phyloP scores from a whole-genome alignment of 2,113 vertebrate species.

The Stictonetta naevosa region DNA sequence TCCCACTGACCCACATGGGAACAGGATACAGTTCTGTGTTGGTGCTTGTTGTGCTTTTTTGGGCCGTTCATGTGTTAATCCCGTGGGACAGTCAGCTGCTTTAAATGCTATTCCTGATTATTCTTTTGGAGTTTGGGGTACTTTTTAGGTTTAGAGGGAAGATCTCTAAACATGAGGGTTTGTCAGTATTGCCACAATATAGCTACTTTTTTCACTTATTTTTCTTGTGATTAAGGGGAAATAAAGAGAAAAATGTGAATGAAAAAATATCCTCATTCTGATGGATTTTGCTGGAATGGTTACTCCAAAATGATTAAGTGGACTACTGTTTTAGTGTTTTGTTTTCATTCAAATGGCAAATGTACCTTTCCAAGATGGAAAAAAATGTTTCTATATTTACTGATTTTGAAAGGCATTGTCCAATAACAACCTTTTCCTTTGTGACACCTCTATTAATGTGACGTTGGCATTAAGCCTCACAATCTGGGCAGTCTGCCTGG shows the following conservation, averaged over 20 bases:
- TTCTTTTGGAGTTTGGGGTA: not conserved
- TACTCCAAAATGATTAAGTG: not conserved
- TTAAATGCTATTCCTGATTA: not conserved
- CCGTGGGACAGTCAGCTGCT: not conserved
- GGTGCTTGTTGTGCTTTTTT: not conserved
- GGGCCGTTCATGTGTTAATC: not conserved
- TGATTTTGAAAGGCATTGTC: not conserved
- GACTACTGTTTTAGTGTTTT: not conserved
- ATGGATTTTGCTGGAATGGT: not conserved
- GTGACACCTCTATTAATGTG: not conserved
- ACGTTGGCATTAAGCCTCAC: not conserved
- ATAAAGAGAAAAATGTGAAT: not conserved
- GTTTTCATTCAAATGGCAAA: not conserved
- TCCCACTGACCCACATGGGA: not conserved
- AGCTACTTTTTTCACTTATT: not conserved
- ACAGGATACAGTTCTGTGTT: not conserved
- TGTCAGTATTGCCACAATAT: not conserved
- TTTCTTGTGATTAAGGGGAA: not conserved
- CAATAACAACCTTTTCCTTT: not conserved
- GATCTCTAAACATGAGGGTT: rapidly evolving
- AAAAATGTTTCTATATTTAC: not conserved
- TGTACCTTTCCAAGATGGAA: not conserved
- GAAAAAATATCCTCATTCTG: not conserved
- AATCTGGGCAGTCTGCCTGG: not conserved
- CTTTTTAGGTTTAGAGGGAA: not conserved